A percentile compares a stretch with the other conserved stretches of the same genome.
Conservation (phyloP, 1,140 invertebrate genomes). For the Macrocentrus cingulum region DNA sequence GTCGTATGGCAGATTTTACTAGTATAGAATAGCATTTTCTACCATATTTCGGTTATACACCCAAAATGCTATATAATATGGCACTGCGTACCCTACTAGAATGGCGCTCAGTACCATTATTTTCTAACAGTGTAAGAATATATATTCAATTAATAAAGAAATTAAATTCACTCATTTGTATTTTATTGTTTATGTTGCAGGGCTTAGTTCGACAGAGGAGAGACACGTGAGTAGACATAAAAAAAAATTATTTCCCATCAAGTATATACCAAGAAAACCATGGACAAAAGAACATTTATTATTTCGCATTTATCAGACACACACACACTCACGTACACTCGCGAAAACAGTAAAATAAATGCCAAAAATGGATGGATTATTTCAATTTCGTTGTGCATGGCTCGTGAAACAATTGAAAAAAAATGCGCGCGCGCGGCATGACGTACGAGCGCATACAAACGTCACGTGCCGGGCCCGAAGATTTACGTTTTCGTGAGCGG, state of each 20-base stretch:
- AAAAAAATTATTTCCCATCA: constrained; percentile 20
- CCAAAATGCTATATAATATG: too few species aligned
- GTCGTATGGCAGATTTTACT: too few species aligned
- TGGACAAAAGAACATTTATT: too few species aligned
- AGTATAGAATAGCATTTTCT: too few species aligned
- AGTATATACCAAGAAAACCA: not conserved
- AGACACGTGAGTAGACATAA: constrained; percentile 65
- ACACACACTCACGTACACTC: not conserved
- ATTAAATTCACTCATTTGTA: not conserved
- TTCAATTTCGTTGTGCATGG: too few species aligned
- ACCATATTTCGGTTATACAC: too few species aligned
- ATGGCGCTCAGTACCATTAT: too few species aligned
- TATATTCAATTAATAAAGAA: too few species aligned
- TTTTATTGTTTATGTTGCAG: constrained; percentile 57
- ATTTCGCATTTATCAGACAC: constrained; percentile 5
- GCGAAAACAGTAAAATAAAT: not conserved
- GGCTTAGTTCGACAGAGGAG: constrained; percentile 68
- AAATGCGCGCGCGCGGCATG: constrained; percentile 15
- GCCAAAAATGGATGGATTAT: too few species aligned
- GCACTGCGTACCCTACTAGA: too few species aligned
- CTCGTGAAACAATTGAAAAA: too few species aligned
- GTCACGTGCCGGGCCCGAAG: constrained; percentile 24
- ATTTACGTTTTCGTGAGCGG: constrained; percentile 37
- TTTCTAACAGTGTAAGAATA: too few species aligned
- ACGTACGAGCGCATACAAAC: constrained; percentile 32